Evolutionary conservation across 2,797 vertebrate species (phyloP), one percentile per base, ranked within the genome.

Genomic region (Tiaroga cobitis): DNA sequence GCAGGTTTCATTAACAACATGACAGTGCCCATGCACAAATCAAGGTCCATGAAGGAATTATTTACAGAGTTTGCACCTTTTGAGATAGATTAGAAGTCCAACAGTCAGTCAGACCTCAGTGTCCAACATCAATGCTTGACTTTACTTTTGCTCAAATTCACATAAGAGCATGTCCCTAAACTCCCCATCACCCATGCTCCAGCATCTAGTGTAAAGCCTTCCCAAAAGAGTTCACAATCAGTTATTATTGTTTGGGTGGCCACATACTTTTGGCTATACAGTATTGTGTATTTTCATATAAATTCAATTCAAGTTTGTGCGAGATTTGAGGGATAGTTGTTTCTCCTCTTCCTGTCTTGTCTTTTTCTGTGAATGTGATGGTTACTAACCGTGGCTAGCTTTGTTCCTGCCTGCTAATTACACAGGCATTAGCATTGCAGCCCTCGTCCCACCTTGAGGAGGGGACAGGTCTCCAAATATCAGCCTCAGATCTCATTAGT

Each of bases 401-500:
- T 59, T 63, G 49, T 32, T 80, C 83, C 69, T 26, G 73, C 46
- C 61, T 73, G 74, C 43, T 89, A 87, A 87, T 90, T 81, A 69
- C 34, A 26, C 26, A 61, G 73, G 83, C 63, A 78, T 89, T 88
- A 80, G 59, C 61, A 67, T 83, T 85, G 37, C 41, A 59, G 26
- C 43, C 76, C 85, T 80, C 34, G 9, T 86, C 84, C 76, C 54
- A 84, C 84, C 80, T 80, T 85, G 74, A 84, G 67, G 69, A 76
- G 26, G 68, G 72, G 49, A 78, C 77, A 51, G 32, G n/a, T 85
- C 86, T 87, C 63, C 67, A 78, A 89, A 76, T 87, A 85, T 85
- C 82, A 84, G 76, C 72, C 84, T 90, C 87, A 89, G 86, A 90
- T 88, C 85, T 89, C 82, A 88, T 90, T 90, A 90, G 81, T 69